A percentile compares a stretch with the other conserved stretches of the same genome.
phyloP scores from a whole-genome alignment of 2,888 invertebrate genomes.

The Hofmannophila pseudospretella region DNA sequence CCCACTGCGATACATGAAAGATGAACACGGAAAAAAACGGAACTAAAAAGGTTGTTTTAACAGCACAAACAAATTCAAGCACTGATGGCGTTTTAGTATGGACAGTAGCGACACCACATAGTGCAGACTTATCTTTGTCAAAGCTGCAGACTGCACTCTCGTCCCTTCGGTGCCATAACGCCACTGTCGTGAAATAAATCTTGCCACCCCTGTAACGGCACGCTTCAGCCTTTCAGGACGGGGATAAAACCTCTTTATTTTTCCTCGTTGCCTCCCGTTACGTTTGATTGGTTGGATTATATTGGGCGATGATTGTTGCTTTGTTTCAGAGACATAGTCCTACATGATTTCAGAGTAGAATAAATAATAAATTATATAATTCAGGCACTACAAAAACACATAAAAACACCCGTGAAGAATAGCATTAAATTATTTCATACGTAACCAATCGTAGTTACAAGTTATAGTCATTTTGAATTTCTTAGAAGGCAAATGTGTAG shows the following conservation, averaged over 20 bases:
- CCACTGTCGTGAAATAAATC: constrained; percentile 72
- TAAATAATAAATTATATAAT: too few species aligned
- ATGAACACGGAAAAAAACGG: background rate
- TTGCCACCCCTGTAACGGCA: constrained; percentile 56
- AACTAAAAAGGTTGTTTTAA: constrained; percentile 4
- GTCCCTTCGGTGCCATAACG: constrained; percentile 71
- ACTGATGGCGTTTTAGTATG: too few species aligned
- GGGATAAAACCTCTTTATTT: constrained; percentile 72
- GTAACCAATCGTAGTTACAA: too few species aligned
- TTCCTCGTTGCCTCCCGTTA: constrained; percentile 61
- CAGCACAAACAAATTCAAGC: too few species aligned
- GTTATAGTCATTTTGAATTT: too few species aligned
- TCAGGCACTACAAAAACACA: too few species aligned
- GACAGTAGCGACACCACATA: too few species aligned
- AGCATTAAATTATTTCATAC: too few species aligned
- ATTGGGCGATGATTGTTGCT: constrained; percentile 39
- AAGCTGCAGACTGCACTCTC: constrained; percentile 61
- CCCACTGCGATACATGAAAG: constrained; percentile 8
- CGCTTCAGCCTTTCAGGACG: constrained; percentile 58
- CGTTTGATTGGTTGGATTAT: constrained; percentile 62
- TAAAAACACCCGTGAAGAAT: too few species aligned
- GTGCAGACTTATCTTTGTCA: constrained; percentile 2
- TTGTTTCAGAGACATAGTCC: constrained; percentile 2
- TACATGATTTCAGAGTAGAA: too few species aligned
- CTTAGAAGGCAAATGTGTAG: too few species aligned